Conservation (phyloP, 2,888 invertebrate genomes). For the Hipparchia sbordonii region DNA sequence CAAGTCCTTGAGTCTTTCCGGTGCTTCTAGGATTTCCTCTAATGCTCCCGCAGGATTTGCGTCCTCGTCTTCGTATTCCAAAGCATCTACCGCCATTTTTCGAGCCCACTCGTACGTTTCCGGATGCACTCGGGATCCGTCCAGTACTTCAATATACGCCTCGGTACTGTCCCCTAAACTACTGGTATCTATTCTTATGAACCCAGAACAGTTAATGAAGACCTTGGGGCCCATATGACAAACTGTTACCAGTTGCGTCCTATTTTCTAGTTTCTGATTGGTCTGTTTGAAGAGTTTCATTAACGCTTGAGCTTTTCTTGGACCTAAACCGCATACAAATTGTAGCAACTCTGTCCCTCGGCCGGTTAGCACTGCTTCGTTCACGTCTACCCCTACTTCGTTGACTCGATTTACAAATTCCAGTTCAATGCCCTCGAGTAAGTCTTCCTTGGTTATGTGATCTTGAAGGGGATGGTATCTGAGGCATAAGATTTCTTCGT, state of each 20-base stretch:
- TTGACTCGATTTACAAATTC: conserved; percentile 98
- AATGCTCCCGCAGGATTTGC: conserved; percentile 98
- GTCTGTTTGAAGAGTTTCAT: conserved; percentile 94
- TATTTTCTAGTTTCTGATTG: conserved; percentile 95
- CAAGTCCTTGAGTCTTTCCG: conserved; percentile 96
- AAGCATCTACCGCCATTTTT: conserved; percentile 99
- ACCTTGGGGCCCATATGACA: conserved; percentile 99
- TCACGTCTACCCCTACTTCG: conserved; percentile 99
- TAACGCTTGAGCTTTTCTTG: conserved; percentile 94
- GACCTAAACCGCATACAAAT: conserved; percentile 98
- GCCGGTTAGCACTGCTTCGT: conserved; percentile 94
- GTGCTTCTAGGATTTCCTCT: conserved; percentile 98
- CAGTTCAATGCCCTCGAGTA: conserved; percentile 91
- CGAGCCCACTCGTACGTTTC: conserved; percentile 99
- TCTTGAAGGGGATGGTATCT: conserved; percentile 94
- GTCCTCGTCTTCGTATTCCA: conserved; percentile 99
- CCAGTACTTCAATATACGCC: conserved; percentile 97
- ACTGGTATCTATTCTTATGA: conserved; percentile 98
- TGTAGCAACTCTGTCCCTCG: conserved; percentile 95
- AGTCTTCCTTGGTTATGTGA: conserved; percentile 91
- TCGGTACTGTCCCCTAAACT: conserved; percentile 97
- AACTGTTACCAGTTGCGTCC: conserved; percentile 96
- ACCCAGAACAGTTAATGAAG: conserved; percentile 99
- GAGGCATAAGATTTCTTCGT: conserved; percentile 98
- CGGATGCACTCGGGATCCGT: conserved; percentile 98